Conservation (phyloP, 2,797 vertebrate species). For the Eptatretus atami region DNA sequence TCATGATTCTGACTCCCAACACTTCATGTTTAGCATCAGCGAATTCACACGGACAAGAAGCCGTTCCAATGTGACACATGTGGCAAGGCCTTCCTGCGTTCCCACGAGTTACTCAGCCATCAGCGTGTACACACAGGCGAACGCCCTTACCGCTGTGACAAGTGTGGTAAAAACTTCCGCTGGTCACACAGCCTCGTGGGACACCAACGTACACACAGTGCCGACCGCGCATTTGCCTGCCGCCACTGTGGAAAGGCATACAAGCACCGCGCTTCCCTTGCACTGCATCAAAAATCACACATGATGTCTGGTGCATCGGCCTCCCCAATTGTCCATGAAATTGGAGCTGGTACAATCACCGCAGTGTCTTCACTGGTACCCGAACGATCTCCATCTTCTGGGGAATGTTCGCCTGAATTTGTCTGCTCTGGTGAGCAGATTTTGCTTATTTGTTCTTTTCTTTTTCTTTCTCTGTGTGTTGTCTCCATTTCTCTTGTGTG, state of each 20-base stretch:
- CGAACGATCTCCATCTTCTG: too few species aligned
- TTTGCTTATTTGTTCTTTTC: too few species aligned
- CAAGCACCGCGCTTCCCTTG: constrained; percentile 4
- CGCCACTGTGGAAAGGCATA: constrained; percentile 3
- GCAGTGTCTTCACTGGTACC: too few species aligned
- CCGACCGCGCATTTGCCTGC: background rate
- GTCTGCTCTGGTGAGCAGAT: too few species aligned
- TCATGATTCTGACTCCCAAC: too few species aligned
- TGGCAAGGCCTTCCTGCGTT: constrained; percentile 2
- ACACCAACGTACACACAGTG: constrained; percentile 1
- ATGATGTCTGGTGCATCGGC: background rate
- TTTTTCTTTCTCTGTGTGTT: too few species aligned
- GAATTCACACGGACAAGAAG: constrained; percentile 5
- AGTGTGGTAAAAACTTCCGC: constrained; percentile 5
- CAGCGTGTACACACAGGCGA: constrained; percentile 4
- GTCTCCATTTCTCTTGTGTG: too few species aligned
- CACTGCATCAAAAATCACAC: constrained; percentile 2
- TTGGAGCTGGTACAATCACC: too few species aligned
- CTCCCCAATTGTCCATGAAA: too few species aligned
- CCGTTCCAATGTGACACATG: constrained; percentile 2
- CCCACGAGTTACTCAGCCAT: constrained; percentile 2
- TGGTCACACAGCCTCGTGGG: constrained; percentile 3
- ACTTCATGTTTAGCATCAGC: background rate
- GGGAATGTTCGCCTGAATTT: too few species aligned
- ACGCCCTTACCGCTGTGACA: constrained; percentile 4